Evolutionary conservation across 2,888 invertebrate species (phyloP).

Genomic region (Meandrusa payeni): DNA sequence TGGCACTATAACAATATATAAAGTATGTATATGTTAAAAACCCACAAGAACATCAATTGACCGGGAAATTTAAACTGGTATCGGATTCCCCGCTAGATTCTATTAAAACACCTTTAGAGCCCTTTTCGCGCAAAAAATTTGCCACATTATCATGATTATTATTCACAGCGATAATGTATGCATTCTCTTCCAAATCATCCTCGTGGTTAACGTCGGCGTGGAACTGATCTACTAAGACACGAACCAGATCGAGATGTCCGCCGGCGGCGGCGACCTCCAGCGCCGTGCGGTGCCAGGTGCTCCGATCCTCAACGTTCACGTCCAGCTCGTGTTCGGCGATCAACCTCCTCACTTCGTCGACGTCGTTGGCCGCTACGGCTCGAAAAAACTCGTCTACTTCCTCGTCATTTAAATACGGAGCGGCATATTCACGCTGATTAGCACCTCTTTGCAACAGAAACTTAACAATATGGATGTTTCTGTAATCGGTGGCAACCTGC

Average conservation of each 20-base stretch:
- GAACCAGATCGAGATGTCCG: conserved; percentile 13
- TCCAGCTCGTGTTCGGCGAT: conserved; percentile 1
- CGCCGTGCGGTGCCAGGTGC: conserved; percentile 2
- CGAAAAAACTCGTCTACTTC: conserved; percentile 19
- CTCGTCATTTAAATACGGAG: conserved; percentile 11
- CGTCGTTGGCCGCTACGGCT: conserved; percentile 12
- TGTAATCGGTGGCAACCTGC: conserved; percentile 18
- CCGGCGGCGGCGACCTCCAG: conserved; percentile 3
- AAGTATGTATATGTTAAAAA: not conserved
- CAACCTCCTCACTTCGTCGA: conserved; percentile 6
- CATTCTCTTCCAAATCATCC: conserved; percentile 12
- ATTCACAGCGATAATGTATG: conserved; percentile 12
- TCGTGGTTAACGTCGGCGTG: conserved; percentile 2
- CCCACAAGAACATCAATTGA: not conserved
- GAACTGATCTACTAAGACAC: not conserved
- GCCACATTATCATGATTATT: conserved; percentile 19
- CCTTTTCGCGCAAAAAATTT: conserved; percentile 13
- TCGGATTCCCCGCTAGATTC: conserved; percentile 10
- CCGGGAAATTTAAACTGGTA: conserved; percentile 2
- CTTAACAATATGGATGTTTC: conserved; percentile 17
- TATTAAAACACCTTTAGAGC: not conserved
- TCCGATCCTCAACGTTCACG: conserved; percentile 7
- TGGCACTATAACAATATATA: too few species aligned
- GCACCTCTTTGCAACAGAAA: conserved; percentile 21
- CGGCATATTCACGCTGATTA: conserved; percentile 19